These are phyloP conservation scores for Archaeoteleia sp. DNA, from an alignment of 2,888 invertebrate species.

Conservation along the genomic window DNA sequence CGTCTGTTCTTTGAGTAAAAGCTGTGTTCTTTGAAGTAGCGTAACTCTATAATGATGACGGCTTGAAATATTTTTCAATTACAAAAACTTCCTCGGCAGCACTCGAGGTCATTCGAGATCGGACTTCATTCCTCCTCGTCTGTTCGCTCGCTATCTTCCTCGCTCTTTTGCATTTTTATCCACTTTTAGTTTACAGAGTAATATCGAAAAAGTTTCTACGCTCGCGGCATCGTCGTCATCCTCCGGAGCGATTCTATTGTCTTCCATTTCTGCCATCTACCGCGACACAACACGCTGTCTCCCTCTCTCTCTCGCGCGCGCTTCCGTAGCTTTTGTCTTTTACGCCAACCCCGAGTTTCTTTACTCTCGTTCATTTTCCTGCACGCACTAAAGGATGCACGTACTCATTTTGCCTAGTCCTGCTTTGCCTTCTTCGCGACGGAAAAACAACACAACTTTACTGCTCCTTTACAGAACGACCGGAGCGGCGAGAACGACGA, in stretches of 20 bases:
- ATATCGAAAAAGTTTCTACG: conserved; percentile 59
- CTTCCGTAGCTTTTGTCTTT: conserved; percentile 12
- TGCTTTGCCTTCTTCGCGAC: not conserved
- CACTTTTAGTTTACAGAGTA: conserved; percentile 56
- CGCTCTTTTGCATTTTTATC: conserved; percentile 34
- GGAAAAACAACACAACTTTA: not conserved
- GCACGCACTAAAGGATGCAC: conserved; percentile 5
- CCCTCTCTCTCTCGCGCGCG: conserved; percentile 21
- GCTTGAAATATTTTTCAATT: conserved; percentile 69
- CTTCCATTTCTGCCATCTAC: conserved; percentile 55
- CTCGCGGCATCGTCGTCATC: conserved; percentile 47
- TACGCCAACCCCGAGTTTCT: conserved; percentile 26
- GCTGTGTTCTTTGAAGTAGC: conserved; percentile 46
- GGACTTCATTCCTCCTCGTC: conserved; percentile 32
- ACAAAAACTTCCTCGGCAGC: conserved; percentile 55
- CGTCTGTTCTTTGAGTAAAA: conserved; percentile 56
- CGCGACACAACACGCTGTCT: conserved; percentile 53
- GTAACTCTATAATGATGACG: conserved; percentile 60
- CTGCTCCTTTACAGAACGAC: too few species aligned
- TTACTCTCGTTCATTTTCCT: conserved; percentile 13
- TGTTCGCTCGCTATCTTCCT: conserved; percentile 10
- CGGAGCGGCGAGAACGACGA: too few species aligned
- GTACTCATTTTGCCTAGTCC: conserved; percentile 26
- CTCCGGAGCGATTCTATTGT: conserved; percentile 60
- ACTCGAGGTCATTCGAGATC: conserved; percentile 42